These are phyloP conservation scores for Eubucco bourcierii DNA, from an alignment of 2,113 vertebrate genomes.

Conservation along the genomic window DNA sequence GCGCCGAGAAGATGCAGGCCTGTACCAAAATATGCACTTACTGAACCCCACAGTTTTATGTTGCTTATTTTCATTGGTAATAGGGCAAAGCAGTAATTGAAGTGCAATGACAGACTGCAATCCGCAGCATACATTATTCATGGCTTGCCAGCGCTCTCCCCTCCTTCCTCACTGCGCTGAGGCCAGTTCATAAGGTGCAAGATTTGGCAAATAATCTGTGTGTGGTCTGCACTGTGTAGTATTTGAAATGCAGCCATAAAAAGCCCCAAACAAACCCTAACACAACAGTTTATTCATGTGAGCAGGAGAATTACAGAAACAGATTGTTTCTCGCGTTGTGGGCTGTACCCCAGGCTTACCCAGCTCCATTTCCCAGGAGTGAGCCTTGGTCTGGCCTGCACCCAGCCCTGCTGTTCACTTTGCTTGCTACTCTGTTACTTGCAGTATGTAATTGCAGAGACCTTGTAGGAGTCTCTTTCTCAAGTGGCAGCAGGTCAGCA, in stretches of 20 bases:
- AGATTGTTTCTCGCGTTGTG: rapidly evolving
- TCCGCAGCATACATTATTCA: slow-evolving; percentile 12
- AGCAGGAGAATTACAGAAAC: not conserved
- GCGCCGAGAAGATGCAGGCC: not conserved
- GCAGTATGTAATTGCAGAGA: rapidly evolving
- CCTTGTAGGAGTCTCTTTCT: not conserved
- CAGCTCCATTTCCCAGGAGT: not conserved
- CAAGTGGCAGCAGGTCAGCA: not conserved
- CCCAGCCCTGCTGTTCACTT: not conserved
- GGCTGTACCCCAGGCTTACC: not conserved
- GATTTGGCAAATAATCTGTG: not conserved
- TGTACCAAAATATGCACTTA: not conserved
- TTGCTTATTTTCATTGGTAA: not conserved
- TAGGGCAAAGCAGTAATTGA: slow-evolving; percentile 1
- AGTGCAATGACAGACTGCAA: not conserved
- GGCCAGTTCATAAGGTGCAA: not conserved
- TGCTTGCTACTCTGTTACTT: rapidly evolving
- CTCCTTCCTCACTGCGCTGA: not conserved
- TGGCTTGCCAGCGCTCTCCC: not conserved
- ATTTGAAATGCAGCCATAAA: not conserved
- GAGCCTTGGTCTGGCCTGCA: not conserved
- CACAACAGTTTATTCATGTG: not conserved
- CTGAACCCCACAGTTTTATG: not conserved
- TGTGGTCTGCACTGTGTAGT: not conserved
- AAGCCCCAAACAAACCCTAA: not conserved